phyloP scores from a whole-genome alignment of 2,113 vertebrate genomes.

The Phyllostomus discolor region DNA sequence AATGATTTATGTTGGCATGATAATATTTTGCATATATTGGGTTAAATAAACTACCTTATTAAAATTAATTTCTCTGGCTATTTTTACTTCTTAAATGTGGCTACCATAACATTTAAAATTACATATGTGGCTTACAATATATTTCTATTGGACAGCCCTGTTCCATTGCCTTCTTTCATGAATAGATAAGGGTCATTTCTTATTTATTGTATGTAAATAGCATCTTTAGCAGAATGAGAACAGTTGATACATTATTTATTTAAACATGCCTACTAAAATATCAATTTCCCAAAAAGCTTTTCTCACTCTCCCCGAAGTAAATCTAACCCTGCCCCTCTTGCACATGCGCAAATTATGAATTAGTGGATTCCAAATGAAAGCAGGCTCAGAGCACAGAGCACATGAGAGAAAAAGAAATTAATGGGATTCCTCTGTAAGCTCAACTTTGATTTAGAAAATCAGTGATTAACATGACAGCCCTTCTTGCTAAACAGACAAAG shows the following conservation, averaged over 20 bases:
- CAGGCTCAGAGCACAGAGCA: not conserved
- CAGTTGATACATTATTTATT: not conserved
- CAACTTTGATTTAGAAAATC: not conserved
- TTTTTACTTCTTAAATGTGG: not conserved
- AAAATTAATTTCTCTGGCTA: not conserved
- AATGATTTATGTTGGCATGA: not conserved
- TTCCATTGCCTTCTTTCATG: not conserved
- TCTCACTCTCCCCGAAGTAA: not conserved
- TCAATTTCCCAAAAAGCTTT: not conserved
- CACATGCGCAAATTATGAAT: not conserved
- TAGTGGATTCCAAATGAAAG: not conserved
- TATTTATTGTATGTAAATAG: not conserved
- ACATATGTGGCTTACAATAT: not conserved
- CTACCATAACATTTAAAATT: not conserved
- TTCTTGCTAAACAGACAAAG: not conserved
- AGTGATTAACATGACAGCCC: not conserved
- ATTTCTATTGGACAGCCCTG: not conserved
- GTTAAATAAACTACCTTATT: not conserved
- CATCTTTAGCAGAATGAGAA: not conserved
- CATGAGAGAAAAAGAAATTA: not conserved
- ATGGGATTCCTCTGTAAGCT: not conserved
- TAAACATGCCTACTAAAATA: not conserved
- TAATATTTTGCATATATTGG: not conserved
- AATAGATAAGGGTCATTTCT: not conserved
- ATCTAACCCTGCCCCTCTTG: too few relatives aligned